These are phyloP conservation scores for Zaprionus africanus DNA, from an alignment of 1,140 invertebrate species.

Conservation along the genomic window DNA sequence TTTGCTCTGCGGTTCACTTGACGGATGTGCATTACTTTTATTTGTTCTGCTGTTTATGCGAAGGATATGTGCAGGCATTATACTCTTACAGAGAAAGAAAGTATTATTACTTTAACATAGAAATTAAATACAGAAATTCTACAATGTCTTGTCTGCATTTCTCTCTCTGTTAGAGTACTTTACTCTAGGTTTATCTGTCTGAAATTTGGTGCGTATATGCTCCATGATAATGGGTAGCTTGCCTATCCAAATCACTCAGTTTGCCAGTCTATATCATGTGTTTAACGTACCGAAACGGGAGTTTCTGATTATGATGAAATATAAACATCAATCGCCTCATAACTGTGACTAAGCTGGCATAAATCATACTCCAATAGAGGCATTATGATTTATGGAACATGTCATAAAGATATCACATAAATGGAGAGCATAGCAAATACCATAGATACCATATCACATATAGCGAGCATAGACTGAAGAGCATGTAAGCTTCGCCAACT, in stretches of 20 bases:
- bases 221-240: background rate
- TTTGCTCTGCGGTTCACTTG: conserved; percentile 1
- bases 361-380: background rate
- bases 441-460: background rate
- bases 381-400: background rate
- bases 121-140: background rate
- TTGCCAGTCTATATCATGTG: background rate
- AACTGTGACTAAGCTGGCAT: background rate
- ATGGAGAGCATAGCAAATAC: background rate
- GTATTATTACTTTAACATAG: background rate
- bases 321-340: background rate
- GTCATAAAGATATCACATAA: conserved; percentile 1
- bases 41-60: background rate
- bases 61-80: background rate
- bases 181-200: background rate
- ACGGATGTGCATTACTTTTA: conserved; percentile 4
- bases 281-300: background rate
- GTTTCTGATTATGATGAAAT: background rate
- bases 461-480: background rate
- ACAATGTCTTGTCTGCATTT: too few species aligned
- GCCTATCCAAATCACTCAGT: background rate
- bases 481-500: background rate
- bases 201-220: background rate
- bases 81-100: background rate
- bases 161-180: background rate